A percentile compares a stretch with the other conserved stretches of the same genome.
phyloP scores from a whole-genome alignment of 2,888 invertebrate species.

The Orgyia antiqua region DNA sequence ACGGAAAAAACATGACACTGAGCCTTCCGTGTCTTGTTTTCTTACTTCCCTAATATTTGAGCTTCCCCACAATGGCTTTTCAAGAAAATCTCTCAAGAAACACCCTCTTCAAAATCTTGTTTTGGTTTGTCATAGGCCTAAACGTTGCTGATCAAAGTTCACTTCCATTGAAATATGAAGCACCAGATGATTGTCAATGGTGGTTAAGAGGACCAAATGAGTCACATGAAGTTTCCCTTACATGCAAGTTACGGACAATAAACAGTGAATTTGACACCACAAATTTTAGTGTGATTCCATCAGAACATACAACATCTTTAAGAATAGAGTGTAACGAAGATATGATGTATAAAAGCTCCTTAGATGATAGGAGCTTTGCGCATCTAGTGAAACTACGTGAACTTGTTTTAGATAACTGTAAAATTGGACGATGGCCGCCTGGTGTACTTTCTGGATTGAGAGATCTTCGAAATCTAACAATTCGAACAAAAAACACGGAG shows the following conservation, averaged over 20 bases:
- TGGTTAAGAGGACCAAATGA: constrained; percentile 80
- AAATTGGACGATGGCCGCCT: constrained; percentile 89
- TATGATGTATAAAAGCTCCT: constrained; percentile 87
- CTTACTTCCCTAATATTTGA: constrained; percentile 72
- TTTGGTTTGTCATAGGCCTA: constrained; percentile 64
- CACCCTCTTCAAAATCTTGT: constrained; percentile 55
- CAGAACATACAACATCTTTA: constrained; percentile 88
- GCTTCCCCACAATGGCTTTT: constrained; percentile 66
- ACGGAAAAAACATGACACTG: constrained; percentile 77
- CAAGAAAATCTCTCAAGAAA: constrained; percentile 50
- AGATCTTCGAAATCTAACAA: constrained; percentile 89
- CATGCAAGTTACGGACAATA: constrained; percentile 88
- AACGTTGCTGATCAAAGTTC: constrained; percentile 71
- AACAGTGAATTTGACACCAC: constrained; percentile 93
- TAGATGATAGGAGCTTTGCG: constrained; percentile 87
- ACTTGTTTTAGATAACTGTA: constrained; percentile 90
- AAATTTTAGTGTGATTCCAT: constrained; percentile 91
- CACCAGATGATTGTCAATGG: constrained; percentile 92
- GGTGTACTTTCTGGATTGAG: constrained; percentile 88
- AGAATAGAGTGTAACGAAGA: constrained; percentile 89
- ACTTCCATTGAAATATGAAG: constrained; percentile 82
- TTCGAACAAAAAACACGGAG: constrained; percentile 89
- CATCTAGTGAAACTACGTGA: constrained; percentile 89
- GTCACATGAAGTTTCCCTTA: constrained; percentile 85
- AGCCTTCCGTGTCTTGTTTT: constrained; percentile 68